phyloP scores from a whole-genome alignment of 2,797 vertebrate genomes.

The Tenualosa thibaudeaui region DNA sequence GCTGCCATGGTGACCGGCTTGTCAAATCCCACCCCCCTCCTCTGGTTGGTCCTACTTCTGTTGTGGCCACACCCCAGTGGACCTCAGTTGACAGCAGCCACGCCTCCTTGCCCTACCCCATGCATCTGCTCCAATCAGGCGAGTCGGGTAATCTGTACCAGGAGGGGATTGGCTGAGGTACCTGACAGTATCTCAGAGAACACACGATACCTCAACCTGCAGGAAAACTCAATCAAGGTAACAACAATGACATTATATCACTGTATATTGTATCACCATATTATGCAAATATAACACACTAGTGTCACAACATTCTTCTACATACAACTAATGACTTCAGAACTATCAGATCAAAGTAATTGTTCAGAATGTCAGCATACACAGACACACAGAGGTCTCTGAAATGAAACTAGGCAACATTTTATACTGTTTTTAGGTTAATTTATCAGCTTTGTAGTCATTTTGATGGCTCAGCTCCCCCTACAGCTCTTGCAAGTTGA shows the following conservation, averaged over 20 bases:
- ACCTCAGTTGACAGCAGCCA: slow-evolving; percentile 78
- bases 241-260: slow-evolving; percentile 51
- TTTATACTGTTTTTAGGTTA: too few species aligned
- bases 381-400: not conserved
- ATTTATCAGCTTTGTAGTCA: too few species aligned
- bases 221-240: slow-evolving; percentile 94
- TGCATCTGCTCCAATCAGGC: slow-evolving; percentile 96
- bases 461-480: too few species aligned
- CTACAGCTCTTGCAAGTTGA: too few species aligned
- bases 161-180: slow-evolving; percentile 86
- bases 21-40: slow-evolving; percentile 80
- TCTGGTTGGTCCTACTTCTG: slow-evolving; percentile 81
- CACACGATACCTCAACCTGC: slow-evolving; percentile 97
- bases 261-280: not conserved
- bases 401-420: too few species aligned
- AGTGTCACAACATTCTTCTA: not conserved
- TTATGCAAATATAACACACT: not conserved
- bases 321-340: too few species aligned
- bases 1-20: slow-evolving; percentile 83
- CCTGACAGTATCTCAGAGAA: slow-evolving; percentile 92
- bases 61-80: slow-evolving; percentile 86
- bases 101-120: slow-evolving; percentile 81
- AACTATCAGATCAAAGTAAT: not conserved
- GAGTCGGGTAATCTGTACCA: slow-evolving; percentile 93
- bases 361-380: not conserved